phyloP scores from a whole-genome alignment of 2,797 vertebrate genomes.

The Acipenser transmontanus region DNA sequence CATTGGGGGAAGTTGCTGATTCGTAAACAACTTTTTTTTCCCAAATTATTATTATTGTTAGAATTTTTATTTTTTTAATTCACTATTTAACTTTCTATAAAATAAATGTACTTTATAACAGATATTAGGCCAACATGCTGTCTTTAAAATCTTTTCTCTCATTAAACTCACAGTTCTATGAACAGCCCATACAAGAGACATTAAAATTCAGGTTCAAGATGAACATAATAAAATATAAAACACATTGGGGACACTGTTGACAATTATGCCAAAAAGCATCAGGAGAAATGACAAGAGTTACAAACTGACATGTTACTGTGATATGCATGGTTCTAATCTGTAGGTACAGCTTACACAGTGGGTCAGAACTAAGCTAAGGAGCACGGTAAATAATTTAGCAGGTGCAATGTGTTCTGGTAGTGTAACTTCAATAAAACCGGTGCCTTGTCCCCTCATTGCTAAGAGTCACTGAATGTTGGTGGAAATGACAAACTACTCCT shows the following conservation, averaged over 20 bases:
- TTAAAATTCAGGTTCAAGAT: constrained; percentile 48
- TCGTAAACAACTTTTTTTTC: no score
- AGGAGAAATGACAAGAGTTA: constrained; percentile 48
- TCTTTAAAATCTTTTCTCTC: no score
- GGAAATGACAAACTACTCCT: constrained; percentile 55
- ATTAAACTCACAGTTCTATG: no score
- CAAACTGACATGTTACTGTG: constrained; percentile 47
- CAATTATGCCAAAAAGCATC: constrained; percentile 66
- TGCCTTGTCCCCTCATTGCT: constrained; percentile 50
- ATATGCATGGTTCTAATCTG: constrained; percentile 66
- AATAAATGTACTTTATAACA: no score
- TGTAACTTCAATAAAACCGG: constrained; percentile 44
- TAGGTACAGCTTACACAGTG: constrained; percentile 71
- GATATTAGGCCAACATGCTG: no score
- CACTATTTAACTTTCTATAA: no score
- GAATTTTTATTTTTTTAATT: no score
- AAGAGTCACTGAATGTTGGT: constrained; percentile 57
- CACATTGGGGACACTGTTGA: constrained; percentile 49
- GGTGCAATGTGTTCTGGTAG: constrained; percentile 68
- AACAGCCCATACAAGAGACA: constrained; percentile 17
- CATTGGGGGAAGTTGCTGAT: no score
- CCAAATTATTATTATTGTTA: no score
- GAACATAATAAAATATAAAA: constrained; percentile 57
- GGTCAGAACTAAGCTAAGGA: constrained; percentile 64
- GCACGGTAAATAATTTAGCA: constrained; percentile 80